Evolutionary conservation across 2,797 vertebrate species (phyloP), one percentile per base, ranked within the genome.

Genomic region (Poliocrania exsul): DNA sequence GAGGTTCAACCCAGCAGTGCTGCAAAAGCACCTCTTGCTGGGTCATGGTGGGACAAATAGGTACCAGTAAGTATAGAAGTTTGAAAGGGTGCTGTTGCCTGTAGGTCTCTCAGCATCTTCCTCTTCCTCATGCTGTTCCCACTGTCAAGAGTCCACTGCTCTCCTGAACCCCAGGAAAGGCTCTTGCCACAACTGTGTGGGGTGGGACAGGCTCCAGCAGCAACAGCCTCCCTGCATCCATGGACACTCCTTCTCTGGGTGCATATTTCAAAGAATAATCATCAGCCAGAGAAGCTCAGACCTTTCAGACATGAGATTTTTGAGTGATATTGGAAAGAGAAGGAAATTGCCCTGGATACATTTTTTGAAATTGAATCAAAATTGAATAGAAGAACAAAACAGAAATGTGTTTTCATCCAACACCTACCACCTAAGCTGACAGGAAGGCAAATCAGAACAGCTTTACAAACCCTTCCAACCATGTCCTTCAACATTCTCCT

Each of bases 401-500:
- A 58, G 74, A 79, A 84, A 24, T 2, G 9, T 58, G 44, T 51
- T 84, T 85, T 62, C 86, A 61, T 40, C n/a, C 58, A 73, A 33
- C 24, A 57, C 24, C 31, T 13, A 56, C 33, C 60, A 9, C 2
- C 13, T 31, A 50, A 60, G 2, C 14, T 42, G 66, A 64, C 58
- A 58, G 1, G 17, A 88, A 78, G 23, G 20, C 37, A 77, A 60
- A 65, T 28, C 28, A 78, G 38, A 85, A 69, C 3, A 53, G 33
- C 33, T 84, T 84, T 80, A 86, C 49, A 77, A 93, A 73, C 44
- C 21, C 49, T 85, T 77, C 46, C 49, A 70, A 49, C 18, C 20
- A 40, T 0, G 0, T 87, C 66, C 77, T 84, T 79, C 67, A 81
- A 44, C 28, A 28, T n/a, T 60, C 44, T 73, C 31, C 3, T 2